Conservation (phyloP, 2,113 vertebrate genomes). For the Suncus etruscus region DNA sequence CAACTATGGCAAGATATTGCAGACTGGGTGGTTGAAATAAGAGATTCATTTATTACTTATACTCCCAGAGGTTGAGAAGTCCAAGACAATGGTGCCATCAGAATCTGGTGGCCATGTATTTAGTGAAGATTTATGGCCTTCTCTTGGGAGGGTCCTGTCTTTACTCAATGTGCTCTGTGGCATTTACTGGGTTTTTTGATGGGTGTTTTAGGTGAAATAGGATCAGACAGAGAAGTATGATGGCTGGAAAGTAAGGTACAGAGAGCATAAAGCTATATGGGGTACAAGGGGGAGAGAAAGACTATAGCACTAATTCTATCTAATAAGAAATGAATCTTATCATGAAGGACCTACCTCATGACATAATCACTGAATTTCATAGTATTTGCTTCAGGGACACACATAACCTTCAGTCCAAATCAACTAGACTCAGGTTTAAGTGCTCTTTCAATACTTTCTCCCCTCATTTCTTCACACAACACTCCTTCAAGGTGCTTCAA, state of each 20-base stretch:
- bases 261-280: no score
- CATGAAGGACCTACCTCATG: fast-evolving
- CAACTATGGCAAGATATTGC: not conserved
- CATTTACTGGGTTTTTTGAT: not conserved
- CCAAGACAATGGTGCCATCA: not conserved
- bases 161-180: not conserved
- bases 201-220: not conserved
- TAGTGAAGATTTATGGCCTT: not conserved
- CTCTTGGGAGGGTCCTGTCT: not conserved
- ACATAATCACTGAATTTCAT: not conserved
- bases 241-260: no score
- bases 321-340: not conserved
- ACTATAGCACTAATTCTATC: not conserved
- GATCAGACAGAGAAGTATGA: no score
- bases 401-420: not conserved
- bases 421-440: not conserved
- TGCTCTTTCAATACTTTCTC: not conserved
- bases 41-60: not conserved
- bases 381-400: not conserved
- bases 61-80: not conserved
- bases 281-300: not conserved
- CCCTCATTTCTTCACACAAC: not conserved
- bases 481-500: not conserved
- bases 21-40: not conserved
- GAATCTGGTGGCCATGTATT: not conserved